Evolutionary conservation across 2,113 vertebrate genomes (phyloP).

Genomic region (Danio rerio): DNA sequence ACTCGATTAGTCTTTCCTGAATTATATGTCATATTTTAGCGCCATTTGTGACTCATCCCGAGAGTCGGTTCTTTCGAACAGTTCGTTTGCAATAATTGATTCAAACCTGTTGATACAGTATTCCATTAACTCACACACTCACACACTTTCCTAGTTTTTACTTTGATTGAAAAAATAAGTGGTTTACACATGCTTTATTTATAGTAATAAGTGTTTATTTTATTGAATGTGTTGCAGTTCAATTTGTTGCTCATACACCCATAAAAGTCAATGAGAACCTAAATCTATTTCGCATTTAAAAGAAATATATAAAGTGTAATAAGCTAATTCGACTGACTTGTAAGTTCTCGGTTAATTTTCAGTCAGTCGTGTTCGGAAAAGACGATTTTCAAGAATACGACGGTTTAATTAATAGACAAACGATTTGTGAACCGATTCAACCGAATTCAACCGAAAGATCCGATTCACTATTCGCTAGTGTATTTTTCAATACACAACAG

Average conservation of each 20-base stretch:
- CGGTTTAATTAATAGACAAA: too few species aligned
- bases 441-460: too few species aligned
- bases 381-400: background rate
- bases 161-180: too few species aligned
- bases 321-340: background rate
- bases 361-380: background rate
- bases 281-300: background rate
- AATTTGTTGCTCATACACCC: constrained; percentile 60
- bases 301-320: background rate
- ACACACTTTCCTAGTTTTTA: too few species aligned
- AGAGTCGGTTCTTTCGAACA: constrained; percentile 17
- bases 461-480: background rate
- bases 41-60: background rate
- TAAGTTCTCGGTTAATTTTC: background rate
- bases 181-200: too few species aligned
- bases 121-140: too few species aligned
- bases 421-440: background rate
- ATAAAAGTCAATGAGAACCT: background rate
- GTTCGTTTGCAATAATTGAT: background rate
- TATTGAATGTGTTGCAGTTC: background rate
- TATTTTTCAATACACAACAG: background rate
- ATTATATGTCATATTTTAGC: constrained; percentile 63
- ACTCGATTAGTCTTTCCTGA: constrained; percentile 69
- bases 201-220: background rate
- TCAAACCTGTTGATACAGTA: background rate